phyloP scores from a whole-genome alignment of 2,888 invertebrate genomes.

The Zygogramma bicolorata region DNA sequence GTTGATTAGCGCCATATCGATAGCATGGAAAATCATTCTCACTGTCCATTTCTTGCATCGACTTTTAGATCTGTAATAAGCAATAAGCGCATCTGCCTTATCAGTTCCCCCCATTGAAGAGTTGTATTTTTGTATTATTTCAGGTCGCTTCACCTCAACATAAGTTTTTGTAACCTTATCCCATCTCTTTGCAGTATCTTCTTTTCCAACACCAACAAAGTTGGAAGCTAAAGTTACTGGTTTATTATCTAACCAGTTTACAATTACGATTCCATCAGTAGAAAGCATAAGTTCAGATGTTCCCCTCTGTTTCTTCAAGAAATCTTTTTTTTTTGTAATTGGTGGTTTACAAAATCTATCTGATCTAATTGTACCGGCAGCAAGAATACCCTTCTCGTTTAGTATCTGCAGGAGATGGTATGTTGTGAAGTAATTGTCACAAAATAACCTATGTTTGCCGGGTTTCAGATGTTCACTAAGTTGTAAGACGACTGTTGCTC shows the following conservation, averaged over 20 bases:
- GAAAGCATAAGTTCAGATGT: background rate
- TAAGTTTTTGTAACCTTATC: background rate
- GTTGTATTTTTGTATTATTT: background rate
- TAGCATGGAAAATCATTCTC: conserved; percentile 14
- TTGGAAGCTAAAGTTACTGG: too few species aligned
- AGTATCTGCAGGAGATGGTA: background rate
- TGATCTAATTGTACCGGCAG: background rate
- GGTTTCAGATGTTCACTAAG: too few species aligned
- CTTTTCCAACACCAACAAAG: too few species aligned
- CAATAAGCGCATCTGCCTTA: background rate
- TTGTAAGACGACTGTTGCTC: too few species aligned
- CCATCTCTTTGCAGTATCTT: background rate
- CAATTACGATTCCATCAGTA: background rate
- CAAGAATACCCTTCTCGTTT: background rate
- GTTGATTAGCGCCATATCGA: conserved; percentile 16
- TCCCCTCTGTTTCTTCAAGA: background rate
- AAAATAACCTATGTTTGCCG: background rate
- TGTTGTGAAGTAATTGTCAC: background rate
- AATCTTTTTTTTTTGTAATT: background rate
- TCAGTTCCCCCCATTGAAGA: conserved; percentile 2
- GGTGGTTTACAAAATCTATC: conserved; percentile 6
- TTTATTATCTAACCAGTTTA: too few species aligned
- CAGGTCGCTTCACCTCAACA: background rate
- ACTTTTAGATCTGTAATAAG: background rate
- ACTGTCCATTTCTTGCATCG: background rate